These are phyloP conservation scores for Craseonycteris thonglongyai DNA, from an alignment of 2,113 vertebrate genomes.

Conservation along the genomic window DNA sequence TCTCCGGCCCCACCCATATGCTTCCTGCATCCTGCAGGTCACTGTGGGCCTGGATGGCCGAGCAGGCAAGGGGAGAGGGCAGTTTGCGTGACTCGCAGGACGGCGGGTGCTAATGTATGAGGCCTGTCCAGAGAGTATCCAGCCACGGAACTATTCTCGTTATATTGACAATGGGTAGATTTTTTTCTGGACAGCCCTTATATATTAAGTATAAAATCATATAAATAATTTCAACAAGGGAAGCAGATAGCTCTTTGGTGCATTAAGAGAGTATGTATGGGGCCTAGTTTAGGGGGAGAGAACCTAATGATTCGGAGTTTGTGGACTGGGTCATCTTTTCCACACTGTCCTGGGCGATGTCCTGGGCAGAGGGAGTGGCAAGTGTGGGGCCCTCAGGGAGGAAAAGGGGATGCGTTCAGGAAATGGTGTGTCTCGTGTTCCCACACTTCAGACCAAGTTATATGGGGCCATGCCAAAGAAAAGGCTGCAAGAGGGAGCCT, in stretches of 20 bases:
- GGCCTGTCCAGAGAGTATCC: too few relatives aligned
- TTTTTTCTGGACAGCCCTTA: too few relatives aligned
- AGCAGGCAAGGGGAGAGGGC: neutral
- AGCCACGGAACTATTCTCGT: too few relatives aligned
- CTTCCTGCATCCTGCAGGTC: neutral
- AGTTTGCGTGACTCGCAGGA: neutral
- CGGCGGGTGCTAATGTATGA: rapidly evolving
- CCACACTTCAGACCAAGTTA: neutral
- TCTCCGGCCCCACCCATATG: neutral
- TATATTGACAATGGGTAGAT: too few relatives aligned
- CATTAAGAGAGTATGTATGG: neutral
- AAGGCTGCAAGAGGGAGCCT: neutral
- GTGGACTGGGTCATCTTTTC: neutral
- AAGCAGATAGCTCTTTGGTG: neutral
- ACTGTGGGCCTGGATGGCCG: neutral
- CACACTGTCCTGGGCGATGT: neutral
- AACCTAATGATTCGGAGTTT: neutral
- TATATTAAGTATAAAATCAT: neutral
- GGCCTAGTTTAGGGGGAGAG: neutral
- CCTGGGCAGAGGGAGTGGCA: neutral
- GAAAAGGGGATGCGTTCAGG: neutral
- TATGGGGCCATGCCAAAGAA: neutral
- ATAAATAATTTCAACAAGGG: neutral
- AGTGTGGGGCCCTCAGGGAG: neutral
- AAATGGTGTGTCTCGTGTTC: neutral